Conservation (phyloP, 2,888 invertebrate species). For the Pelosia muscerda region DNA sequence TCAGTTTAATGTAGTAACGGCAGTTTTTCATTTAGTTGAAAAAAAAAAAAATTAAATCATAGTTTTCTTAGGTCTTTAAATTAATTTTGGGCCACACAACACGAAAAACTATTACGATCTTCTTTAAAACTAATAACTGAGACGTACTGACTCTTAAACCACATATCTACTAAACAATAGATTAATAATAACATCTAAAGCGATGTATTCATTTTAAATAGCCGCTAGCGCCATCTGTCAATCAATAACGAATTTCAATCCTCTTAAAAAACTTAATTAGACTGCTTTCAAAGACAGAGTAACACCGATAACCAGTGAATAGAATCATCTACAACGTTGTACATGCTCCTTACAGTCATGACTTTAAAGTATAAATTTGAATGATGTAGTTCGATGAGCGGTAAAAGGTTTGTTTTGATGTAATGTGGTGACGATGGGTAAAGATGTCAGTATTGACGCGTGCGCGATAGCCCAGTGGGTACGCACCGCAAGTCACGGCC, state of each 20-base stretch:
- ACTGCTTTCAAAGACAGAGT: slow-evolving; percentile 81
- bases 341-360: slow-evolving; percentile 43
- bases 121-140: slow-evolving; percentile 40
- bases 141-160: slow-evolving; percentile 37
- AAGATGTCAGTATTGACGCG: slow-evolving; percentile 85
- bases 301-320: slow-evolving; percentile 61
- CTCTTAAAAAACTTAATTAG: slow-evolving; percentile 84
- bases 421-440: slow-evolving; percentile 82
- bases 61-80: not conserved
- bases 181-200: slow-evolving; percentile 65
- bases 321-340: slow-evolving; percentile 25
- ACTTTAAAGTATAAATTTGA: slow-evolving; percentile 57
- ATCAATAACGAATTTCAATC: slow-evolving; percentile 83
- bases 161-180: slow-evolving; percentile 46
- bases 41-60: not conserved
- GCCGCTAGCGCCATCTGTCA: slow-evolving; percentile 85
- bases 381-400: slow-evolving; percentile 25
- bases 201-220: slow-evolving; percentile 77
- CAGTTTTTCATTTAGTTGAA: not conserved
- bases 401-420: slow-evolving; percentile 64
- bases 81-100: slow-evolving; percentile 53
- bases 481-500: slow-evolving; percentile 66
- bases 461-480: slow-evolving; percentile 73
- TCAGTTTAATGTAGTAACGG: too few relatives aligned
- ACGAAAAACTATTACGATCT: slow-evolving; percentile 45